Evolutionary conservation across 1,140 invertebrate genomes (phyloP).

Genomic region (Eubasilissa regina): DNA sequence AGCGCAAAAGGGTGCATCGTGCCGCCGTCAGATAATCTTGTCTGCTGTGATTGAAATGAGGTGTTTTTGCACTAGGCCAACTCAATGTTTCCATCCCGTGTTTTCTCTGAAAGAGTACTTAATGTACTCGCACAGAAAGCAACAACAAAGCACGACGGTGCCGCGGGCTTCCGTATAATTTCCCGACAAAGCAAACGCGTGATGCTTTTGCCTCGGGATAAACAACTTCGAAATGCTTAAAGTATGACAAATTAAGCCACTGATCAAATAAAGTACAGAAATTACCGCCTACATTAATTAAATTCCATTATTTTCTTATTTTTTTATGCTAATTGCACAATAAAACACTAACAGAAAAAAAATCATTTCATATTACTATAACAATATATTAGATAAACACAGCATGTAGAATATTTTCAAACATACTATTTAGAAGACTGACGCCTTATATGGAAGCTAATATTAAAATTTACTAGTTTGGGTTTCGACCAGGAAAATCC

Average conservation of each 20-base stretch:
- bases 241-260: constrained; percentile 14
- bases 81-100: not conserved
- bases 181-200: constrained; percentile 45
- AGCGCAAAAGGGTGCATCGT: not conserved
- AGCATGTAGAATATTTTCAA: too few relatives aligned
- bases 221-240: constrained; percentile 24
- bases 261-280: constrained; percentile 19
- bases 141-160: constrained; percentile 36
- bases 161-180: constrained; percentile 47
- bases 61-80: not conserved
- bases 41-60: too few relatives aligned
- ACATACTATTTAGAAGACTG: too few relatives aligned
- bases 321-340: too few relatives aligned
- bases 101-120: not conserved
- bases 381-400: too few relatives aligned
- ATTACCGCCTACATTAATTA: not conserved
- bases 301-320: too few relatives aligned
- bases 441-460: too few relatives aligned
- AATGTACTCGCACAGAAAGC: constrained; percentile 39
- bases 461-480: too few relatives aligned
- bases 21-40: not conserved
- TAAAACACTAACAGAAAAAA: too few relatives aligned
- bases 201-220: constrained; percentile 9
- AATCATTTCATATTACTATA: too few relatives aligned
- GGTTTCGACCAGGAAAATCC: too few relatives aligned